Evolutionary conservation across 2,888 invertebrate genomes (phyloP).

Genomic region (Hydropsyche betteni): DNA sequence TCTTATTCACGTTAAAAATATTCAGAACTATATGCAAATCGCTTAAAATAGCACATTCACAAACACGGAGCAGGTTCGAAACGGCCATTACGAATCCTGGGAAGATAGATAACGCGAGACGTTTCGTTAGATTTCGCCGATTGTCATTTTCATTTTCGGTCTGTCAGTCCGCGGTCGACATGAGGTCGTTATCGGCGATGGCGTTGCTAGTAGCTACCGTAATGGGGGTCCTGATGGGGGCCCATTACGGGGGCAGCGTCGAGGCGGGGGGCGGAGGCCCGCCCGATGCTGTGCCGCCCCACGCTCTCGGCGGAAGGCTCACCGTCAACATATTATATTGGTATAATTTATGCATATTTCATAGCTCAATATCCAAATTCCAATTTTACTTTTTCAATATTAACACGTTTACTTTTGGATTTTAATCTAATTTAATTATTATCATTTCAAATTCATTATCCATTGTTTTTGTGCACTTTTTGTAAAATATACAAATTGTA

Average conservation of each 20-base stretch:
- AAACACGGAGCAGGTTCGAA: no score
- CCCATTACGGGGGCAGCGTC: neutral
- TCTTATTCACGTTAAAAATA: no score
- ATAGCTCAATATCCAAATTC: neutral
- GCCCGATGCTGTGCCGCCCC: neutral
- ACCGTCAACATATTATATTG: slow-evolving; percentile 21
- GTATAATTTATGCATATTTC: neutral
- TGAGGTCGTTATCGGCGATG: neutral
- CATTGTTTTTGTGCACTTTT: no score
- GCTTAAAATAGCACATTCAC: no score
- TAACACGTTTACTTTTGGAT: no score
- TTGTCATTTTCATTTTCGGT: neutral
- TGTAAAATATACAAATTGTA: no score
- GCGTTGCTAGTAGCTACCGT: neutral
- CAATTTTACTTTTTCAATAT: no score
- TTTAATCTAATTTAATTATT: no score
- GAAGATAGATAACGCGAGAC: no score
- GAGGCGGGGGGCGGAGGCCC: neutral
- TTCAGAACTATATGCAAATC: no score
- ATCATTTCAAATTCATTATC: no score
- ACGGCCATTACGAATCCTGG: no score
- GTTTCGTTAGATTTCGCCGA: neutral
- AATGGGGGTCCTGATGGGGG: neutral
- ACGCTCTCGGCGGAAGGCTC: slow-evolving; percentile 7
- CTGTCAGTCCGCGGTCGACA: neutral